phyloP scores from a whole-genome alignment of 2,113 vertebrate species.

The Aythya baeri region DNA sequence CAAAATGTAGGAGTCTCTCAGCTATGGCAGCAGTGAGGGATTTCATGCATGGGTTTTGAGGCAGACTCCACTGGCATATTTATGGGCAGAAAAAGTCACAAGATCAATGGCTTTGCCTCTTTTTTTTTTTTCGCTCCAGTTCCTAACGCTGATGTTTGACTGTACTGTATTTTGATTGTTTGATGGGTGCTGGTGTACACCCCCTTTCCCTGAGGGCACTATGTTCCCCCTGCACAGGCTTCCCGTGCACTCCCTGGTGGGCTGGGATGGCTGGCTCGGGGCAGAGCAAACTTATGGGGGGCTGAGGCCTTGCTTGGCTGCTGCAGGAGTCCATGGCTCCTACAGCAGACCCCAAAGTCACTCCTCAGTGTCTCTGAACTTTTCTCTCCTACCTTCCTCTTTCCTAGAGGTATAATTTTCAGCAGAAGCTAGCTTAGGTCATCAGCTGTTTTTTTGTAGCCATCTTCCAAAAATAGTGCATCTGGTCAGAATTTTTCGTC shows the following conservation, averaged over 20 bases:
- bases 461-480: background rate
- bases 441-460: background rate
- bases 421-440: background rate
- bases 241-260: background rate
- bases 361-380: background rate
- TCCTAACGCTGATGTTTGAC: background rate
- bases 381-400: background rate
- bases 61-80: background rate
- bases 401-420: background rate
- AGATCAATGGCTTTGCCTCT: background rate
- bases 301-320: background rate
- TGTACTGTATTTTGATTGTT: background rate
- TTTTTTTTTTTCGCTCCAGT: background rate
- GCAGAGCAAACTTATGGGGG: background rate
- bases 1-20: background rate
- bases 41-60: fast-evolving
- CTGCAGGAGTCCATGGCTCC: background rate
- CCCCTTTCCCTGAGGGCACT: background rate
- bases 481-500: constrained; percentile 13
- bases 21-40: background rate
- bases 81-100: background rate
- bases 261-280: background rate
- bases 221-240: background rate
- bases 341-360: background rate
- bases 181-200: background rate